phyloP scores from a whole-genome alignment of 2,797 vertebrate species.

The Chelmon rostratus region DNA sequence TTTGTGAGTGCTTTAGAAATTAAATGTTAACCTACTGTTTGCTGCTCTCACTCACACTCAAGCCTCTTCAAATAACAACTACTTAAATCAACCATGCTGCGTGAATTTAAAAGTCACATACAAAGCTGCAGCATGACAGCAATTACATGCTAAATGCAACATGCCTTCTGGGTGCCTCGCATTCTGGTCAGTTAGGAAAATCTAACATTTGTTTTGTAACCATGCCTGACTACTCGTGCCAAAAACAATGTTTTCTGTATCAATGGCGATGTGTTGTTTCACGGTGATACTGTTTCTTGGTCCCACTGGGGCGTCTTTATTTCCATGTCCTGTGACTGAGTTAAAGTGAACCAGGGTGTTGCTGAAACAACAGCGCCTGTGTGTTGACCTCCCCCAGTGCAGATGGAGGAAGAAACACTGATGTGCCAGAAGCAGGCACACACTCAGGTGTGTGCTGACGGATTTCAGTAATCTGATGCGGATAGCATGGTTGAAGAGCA shows the following conservation, averaged over 20 bases:
- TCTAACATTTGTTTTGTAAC: background rate
- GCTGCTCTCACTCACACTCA: background rate
- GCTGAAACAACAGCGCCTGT: background rate
- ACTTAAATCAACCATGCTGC: background rate
- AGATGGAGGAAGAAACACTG: background rate
- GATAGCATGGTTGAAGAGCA: slow-evolving; percentile 14
- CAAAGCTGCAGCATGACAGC: background rate
- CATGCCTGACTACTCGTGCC: background rate
- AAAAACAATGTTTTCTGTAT: background rate
- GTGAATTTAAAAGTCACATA: background rate
- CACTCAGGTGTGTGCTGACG: background rate
- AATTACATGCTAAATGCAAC: background rate
- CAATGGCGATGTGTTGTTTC: background rate
- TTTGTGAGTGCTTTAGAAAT: background rate
- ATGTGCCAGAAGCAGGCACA: background rate
- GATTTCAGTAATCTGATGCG: slow-evolving; percentile 4
- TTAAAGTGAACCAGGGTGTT: background rate
- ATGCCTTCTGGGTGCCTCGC: background rate
- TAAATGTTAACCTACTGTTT: background rate
- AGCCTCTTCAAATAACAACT: background rate
- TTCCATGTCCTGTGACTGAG: background rate
- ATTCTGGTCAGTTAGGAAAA: no score
- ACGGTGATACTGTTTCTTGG: background rate
- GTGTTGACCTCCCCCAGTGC: background rate
- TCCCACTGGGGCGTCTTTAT: no score